Evolutionary conservation across 2,113 vertebrate genomes (phyloP), one percentile per base, ranked within the genome.

Genomic region (Centropus bengalensis): DNA sequence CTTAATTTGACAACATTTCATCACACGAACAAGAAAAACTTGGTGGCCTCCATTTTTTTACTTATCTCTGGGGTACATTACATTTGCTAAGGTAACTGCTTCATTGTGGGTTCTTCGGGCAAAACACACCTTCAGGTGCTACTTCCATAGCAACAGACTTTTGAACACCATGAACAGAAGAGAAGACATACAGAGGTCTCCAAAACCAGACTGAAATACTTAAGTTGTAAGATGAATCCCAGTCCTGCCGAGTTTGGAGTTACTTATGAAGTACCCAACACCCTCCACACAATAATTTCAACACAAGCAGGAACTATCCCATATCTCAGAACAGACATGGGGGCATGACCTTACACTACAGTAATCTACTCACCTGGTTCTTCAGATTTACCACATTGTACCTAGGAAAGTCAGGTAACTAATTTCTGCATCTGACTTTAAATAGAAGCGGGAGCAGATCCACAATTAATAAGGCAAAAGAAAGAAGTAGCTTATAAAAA

Each of bases 401-500:
- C 79, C 79, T 90, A 93, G 82, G 68, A 94, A 95, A 96, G 85
- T 91, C 91, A 93, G 88, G 76, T 94, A 85, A 95, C 64, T 9
- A 4, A 60, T 93, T 95, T 97, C 94, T 94, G 85, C 91, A 89
- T 75, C 90, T 96, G 85, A 74, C 58, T 95, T 95, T 89, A 93
- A 90, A 96, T 8, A 94, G 90, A 90, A 97, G 91, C 91, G 88
- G 94, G 90, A 96, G 73, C 91, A 95, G 78, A 92, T 64, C 51
- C 88, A 95, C 69, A 84, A 94, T 89, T 81, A 81, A 68, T 96
- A 96, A 96, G 96, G 96, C 96, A 96, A 96, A 96, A 76, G 73
- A 95, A 94, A 96, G 83, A 93, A 87, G 82, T 78, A 95, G 93
- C 91, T 95, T 93, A 96, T 95, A 96, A 92, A 96, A 97, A 94